phyloP scores from a whole-genome alignment of 2,797 vertebrate genomes.

The Eidolon dupreanum region DNA sequence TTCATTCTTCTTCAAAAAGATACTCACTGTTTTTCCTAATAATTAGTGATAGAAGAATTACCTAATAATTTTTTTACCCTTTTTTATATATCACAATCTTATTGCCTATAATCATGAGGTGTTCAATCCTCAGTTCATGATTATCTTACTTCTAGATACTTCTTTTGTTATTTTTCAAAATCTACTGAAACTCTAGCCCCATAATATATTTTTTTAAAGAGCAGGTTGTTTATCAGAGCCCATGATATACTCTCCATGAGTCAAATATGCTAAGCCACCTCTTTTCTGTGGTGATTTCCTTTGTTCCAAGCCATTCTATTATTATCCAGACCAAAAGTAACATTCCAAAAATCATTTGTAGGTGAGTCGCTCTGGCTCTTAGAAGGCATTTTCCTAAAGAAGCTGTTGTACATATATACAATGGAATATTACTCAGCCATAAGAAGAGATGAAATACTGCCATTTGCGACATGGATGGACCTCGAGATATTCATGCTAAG shows the following conservation, averaged over 20 bases:
- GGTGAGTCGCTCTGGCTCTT: conserved; percentile 31
- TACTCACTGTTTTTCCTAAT: background rate
- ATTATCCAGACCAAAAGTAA: conserved; percentile 20
- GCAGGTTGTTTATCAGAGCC: background rate
- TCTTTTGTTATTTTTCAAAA: background rate
- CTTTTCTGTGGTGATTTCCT: conserved; percentile 19
- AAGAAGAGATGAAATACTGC: too few relatives aligned
- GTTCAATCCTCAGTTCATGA: background rate
- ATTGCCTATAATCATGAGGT: background rate
- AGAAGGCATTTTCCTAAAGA: conserved; percentile 17
- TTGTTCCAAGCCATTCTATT: conserved; percentile 13
- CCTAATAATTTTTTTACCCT: background rate
- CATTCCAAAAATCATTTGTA: conserved; percentile 52
- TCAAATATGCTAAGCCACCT: background rate
- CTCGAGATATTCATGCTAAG: too few relatives aligned
- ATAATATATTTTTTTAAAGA: background rate
- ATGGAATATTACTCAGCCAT: too few relatives aligned
- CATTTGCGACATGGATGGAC: too few relatives aligned
- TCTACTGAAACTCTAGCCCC: background rate
- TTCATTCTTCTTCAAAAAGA: background rate
- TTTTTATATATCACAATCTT: background rate
- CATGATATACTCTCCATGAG: background rate
- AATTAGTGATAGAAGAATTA: background rate
- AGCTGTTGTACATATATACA: too few relatives aligned
- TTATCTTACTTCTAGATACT: background rate